Conservation (phyloP, 2,888 invertebrate genomes). For the Rhagophthalmus giganteus region DNA sequence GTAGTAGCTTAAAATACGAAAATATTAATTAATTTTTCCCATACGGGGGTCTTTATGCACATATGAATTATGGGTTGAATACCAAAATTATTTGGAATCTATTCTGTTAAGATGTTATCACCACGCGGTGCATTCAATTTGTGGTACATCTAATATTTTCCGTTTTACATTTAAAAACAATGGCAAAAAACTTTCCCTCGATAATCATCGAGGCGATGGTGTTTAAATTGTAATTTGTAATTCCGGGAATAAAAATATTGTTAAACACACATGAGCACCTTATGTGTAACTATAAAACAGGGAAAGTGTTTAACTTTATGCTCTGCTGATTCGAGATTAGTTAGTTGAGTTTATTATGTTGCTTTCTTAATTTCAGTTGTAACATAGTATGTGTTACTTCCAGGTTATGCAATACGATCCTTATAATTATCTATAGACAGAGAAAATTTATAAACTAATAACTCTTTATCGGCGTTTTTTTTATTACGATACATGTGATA, state of each 20-base stretch:
- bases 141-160: no score
- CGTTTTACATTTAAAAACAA: no score
- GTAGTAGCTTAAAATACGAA: no score
- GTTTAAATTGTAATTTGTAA: neutral
- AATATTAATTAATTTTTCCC: no score
- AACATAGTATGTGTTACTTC: constrained; percentile 10
- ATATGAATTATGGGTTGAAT: no score
- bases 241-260: neutral
- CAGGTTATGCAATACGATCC: constrained; percentile 9
- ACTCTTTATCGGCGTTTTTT: neutral
- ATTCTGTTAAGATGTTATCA: no score
- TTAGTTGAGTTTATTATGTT: constrained; percentile 10
- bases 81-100: no score
- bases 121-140: no score
- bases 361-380: constrained; percentile 18
- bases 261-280: constrained; percentile 8
- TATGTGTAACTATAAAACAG: constrained; percentile 8
- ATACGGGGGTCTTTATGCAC: no score
- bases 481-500: no score
- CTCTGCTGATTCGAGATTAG: constrained; percentile 14
- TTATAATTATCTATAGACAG: constrained; percentile 8
- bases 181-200: neutral
- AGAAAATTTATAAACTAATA: constrained; percentile 1
- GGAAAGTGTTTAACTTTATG: constrained; percentile 19
- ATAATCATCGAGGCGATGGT: neutral